Evolutionary conservation across 2,113 vertebrate genomes (phyloP), one percentile per base, ranked within the genome.

Genomic region (Alligator mississippiensis): DNA sequence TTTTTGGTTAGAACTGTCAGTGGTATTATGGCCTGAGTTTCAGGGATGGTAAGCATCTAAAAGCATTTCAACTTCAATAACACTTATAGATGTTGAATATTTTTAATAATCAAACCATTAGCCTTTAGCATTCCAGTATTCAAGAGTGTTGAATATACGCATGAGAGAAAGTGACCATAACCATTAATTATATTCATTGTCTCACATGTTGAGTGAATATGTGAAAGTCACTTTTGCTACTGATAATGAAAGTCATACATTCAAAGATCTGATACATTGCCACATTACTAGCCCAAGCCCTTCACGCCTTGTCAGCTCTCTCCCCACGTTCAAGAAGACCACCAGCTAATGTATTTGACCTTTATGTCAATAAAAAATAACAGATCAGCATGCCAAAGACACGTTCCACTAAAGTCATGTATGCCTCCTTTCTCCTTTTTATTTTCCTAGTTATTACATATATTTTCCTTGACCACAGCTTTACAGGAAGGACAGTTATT

Each of bases 331-430:
- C 60, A 24, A 80, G 88, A 90, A 93, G 90, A 85, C 84, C 88
- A 93, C 92, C 93, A 86, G 84, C 61, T 95, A 94, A 96, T 93
- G 88, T 91, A 81, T 93, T 96, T 93, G 92, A 96, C 95, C 93
- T 96, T 93, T 93, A 30, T n/a, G 79, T 68, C 80, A 77, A 60
- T 64, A 87, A 89, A 78, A 90, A 94, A 82, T 13, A 93, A 82
- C 64, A 82, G 70, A 92, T 70, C 70, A 66, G 85, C 84, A 11
- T 5, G 70, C 83, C 95, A 90, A 74, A 92, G 91, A 55, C 64
- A 80, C 91, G 93, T 90, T 93, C 83, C 68, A 13, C 84, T 5
- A 1, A 80, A 95, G 61, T 70, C 77, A 22, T 1, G 19, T 11
- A 9, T 18, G 9, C 83, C 90, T 84, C 89, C 58, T 95, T 95